Conservation (phyloP, 2,113 vertebrate species). For the Pelecanoides urinatrix region DNA sequence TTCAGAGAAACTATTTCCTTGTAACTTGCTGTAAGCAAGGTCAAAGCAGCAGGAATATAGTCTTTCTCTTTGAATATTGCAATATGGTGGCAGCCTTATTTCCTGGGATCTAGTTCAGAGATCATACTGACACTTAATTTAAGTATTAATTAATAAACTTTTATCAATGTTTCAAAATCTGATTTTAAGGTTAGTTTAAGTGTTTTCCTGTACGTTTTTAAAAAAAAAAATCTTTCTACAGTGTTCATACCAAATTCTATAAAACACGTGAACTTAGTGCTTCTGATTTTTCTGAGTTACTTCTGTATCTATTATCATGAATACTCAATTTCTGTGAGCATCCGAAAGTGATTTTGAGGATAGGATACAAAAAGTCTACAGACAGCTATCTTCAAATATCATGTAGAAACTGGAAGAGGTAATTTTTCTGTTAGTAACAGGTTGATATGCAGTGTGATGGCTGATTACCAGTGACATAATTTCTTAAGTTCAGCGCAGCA, state of each 20-base stretch:
- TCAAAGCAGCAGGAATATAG: background rate
- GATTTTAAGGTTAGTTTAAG: background rate
- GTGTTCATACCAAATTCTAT: background rate
- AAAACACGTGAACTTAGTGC: too few species aligned
- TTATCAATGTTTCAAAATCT: rapidly evolving
- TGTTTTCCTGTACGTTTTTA: background rate
- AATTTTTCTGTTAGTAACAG: background rate
- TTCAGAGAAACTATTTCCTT: background rate
- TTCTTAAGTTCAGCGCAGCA: background rate
- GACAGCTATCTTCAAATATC: background rate
- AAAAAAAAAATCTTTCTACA: background rate
- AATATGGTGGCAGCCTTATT: background rate
- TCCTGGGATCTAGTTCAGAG: background rate
- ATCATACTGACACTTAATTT: background rate
- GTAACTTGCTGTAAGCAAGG: background rate
- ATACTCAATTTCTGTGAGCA: background rate
- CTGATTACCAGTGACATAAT: background rate
- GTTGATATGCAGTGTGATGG: background rate
- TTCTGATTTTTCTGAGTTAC: background rate
- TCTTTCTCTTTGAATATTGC: background rate
- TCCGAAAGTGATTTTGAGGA: background rate
- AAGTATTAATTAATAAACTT: background rate
- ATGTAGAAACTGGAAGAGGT: background rate
- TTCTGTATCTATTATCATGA: background rate
- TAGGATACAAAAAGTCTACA: background rate